phyloP scores from a whole-genome alignment of 2,113 vertebrate species.

The Morone chrysops region DNA sequence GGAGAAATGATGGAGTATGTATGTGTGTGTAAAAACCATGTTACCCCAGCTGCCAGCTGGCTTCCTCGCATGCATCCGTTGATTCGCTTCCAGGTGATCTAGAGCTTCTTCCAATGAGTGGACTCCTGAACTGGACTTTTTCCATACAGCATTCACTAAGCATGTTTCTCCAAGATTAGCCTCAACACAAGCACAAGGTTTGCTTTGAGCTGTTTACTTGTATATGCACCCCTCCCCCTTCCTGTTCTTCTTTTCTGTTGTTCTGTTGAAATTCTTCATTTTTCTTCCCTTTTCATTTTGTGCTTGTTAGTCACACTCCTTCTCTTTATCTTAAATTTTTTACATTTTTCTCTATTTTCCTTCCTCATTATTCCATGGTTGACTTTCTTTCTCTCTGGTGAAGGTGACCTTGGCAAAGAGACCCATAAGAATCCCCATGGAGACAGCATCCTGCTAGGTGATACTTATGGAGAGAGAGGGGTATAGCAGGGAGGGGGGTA shows the following conservation, averaged over 20 bases:
- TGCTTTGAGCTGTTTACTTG: slow-evolving; percentile 21
- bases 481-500: not conserved
- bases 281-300: slow-evolving; percentile 24
- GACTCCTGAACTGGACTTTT: slow-evolving; percentile 16
- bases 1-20: slow-evolving; percentile 18
- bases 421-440: slow-evolving; percentile 78
- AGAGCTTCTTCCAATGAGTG: slow-evolving; percentile 28
- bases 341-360: not conserved
- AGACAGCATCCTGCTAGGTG: slow-evolving; percentile 70
- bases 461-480: slow-evolving; percentile 50
- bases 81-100: slow-evolving; percentile 56
- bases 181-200: slow-evolving; percentile 15
- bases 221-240: slow-evolving; percentile 39
- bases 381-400: slow-evolving; percentile 53
- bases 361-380: slow-evolving; percentile 19
- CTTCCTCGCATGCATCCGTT: slow-evolving; percentile 41
- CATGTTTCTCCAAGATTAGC: slow-evolving; percentile 4
- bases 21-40: slow-evolving; percentile 17
- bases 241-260: slow-evolving; percentile 33
- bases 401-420: slow-evolving; percentile 79
- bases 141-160: not conserved
- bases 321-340: slow-evolving; percentile 1
- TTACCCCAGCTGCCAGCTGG: slow-evolving; percentile 54
- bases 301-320: slow-evolving; percentile 4
- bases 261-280: too few species aligned